Evolutionary conservation across 2,888 invertebrate genomes (phyloP), one percentile per base, ranked within the genome.

Genomic region (Osmoderma eremita): DNA sequence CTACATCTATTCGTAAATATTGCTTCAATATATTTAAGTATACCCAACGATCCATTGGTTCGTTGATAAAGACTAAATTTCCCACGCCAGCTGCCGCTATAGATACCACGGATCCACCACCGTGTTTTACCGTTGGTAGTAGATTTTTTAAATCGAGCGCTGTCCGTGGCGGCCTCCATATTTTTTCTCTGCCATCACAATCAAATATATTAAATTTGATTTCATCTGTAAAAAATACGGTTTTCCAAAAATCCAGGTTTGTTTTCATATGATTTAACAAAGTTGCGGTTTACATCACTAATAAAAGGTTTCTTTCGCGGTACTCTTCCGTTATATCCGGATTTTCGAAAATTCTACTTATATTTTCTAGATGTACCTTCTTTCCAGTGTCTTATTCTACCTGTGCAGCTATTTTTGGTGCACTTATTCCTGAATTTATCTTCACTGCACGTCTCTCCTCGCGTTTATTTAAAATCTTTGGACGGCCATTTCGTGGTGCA

Each of bases 101-200:
- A 30, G 36, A 54, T 38, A 13, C 17, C 56, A 56, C 56, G 17
- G 13, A 17, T 20, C 42, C 24, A n/a, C n/a, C 45, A 3, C 58
- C 42, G 20, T 41, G 42, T 41, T 58, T 58, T 38, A 58, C 58
- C 18, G 42, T 61, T 41, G 61, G 8, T 22, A 42, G 42, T 24
- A 61, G n/a, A 61, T 61, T 42, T 10, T 18, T 42, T 20, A 24
- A 24, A 61, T 61, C 13, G 17, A 42, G 18, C 12, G 39, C 61
- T 42, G 42, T 61, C 24, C 22, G 17, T 20, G 13, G 17, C 39
- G 8, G 39, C 45, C 45, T 18, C n/a, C 41, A 61, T 45, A 45
- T 42, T 22, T 45, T 42, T 61, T 12, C n/a, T 45, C 48, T 18
- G 15, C 22, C 61, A 61, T 61, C n/a, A 61, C 45, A 61, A n/a